Conservation (phyloP, 2,797 vertebrate genomes). For the Eulemur mongoz region DNA sequence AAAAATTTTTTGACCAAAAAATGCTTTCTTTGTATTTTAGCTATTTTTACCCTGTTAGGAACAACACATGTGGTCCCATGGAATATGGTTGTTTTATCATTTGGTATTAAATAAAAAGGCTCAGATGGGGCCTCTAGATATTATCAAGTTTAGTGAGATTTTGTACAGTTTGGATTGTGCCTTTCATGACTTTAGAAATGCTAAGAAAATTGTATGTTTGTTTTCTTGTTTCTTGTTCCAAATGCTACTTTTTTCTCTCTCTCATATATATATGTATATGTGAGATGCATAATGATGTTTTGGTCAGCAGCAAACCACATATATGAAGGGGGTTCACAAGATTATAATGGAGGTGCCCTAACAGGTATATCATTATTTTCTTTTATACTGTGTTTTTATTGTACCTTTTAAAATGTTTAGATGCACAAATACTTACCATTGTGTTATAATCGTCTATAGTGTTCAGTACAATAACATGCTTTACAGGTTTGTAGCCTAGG, state of each 20-base stretch:
- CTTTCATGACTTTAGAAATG: neutral
- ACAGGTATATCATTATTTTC: neutral
- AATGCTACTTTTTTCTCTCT: neutral
- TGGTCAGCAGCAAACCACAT: neutral
- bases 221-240: neutral
- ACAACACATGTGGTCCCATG: neutral
- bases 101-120: neutral
- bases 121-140: neutral
- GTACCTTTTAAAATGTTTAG: neutral
- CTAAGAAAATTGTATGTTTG: neutral
- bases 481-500: neutral
- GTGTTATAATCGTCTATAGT: neutral
- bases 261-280: neutral
- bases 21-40: neutral
- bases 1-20: neutral
- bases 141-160: neutral
- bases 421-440: neutral
- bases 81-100: neutral
- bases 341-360: neutral
- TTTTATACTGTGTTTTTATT: neutral
- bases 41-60: neutral
- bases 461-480: neutral
- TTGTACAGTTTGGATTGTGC: neutral
- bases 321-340: neutral
- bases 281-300: neutral